phyloP scores from a whole-genome alignment of 2,888 invertebrate genomes.

The Patella caerulea region DNA sequence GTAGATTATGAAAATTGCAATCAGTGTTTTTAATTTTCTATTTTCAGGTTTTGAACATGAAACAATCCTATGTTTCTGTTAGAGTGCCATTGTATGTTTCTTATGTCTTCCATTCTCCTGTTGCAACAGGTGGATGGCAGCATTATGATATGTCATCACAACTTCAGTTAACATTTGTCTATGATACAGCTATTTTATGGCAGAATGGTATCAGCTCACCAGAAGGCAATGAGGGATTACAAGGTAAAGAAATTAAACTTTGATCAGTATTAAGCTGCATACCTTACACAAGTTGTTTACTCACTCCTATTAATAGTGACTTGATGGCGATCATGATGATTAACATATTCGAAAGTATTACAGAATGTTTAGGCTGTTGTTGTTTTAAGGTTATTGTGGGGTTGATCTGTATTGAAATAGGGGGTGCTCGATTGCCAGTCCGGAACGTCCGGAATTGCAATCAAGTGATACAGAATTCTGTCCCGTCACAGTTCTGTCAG shows the following conservation, averaged over 20 bases:
- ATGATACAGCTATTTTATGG: conserved; percentile 70
- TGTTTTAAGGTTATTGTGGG: no score
- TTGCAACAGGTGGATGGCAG: conserved; percentile 65
- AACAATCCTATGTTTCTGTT: conserved; percentile 68
- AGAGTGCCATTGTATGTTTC: conserved; percentile 69
- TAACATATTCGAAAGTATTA: no score
- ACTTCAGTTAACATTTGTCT: conserved; percentile 68
- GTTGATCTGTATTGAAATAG: no score
- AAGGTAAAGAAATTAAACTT: conserved; percentile 48
- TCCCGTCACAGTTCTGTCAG: no score
- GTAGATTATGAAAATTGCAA: no score
- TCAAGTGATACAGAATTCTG: no score
- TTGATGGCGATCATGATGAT: no score
- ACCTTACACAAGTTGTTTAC: not conserved
- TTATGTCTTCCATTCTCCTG: conserved; percentile 67
- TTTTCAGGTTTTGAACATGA: conserved; percentile 63
- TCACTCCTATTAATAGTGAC: no score
- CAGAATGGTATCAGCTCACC: conserved; percentile 66
- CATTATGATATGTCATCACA: conserved; percentile 66
- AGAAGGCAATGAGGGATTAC: conserved; percentile 47
- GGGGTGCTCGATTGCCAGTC: no score
- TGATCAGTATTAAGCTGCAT: not conserved
- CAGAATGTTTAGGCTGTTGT: no score
- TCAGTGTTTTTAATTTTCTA: no score
- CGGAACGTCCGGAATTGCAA: no score